A percentile compares a stretch with the other conserved stretches of the same genome.
Evolutionary conservation across 2,888 invertebrate species (phyloP).

Genomic region (Helicoverpa assulta): DNA sequence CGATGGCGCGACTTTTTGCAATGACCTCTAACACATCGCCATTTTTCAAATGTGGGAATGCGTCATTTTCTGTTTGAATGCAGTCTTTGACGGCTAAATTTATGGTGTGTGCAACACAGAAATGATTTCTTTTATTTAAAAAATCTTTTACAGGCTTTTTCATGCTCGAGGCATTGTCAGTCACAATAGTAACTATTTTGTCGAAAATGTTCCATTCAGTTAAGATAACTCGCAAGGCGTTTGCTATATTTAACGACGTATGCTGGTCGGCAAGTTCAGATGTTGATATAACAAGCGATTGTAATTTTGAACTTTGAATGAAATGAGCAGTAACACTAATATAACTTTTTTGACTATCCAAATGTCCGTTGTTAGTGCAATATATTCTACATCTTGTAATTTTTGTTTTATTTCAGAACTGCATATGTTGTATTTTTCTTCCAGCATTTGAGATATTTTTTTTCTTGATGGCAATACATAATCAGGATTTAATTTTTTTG

Average conservation of each 20-base stretch:
- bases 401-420: slow-evolving; percentile 25
- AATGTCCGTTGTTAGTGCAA: slow-evolving; percentile 13
- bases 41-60: slow-evolving; percentile 9
- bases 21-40: slow-evolving; percentile 9
- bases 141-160: slow-evolving; percentile 27
- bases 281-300: slow-evolving; percentile 20
- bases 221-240: slow-evolving; percentile 19
- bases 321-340: slow-evolving; percentile 21
- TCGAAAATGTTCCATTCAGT: slow-evolving; percentile 19
- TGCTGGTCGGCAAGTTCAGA: slow-evolving; percentile 25
- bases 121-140: slow-evolving; percentile 48
- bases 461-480: slow-evolving; percentile 31
- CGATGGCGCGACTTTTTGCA: slow-evolving; percentile 44
- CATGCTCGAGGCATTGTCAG: slow-evolving; percentile 19
- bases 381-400: slow-evolving; percentile 19
- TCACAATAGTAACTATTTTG: slow-evolving; percentile 30
- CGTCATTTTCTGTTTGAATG: slow-evolving; percentile 26
- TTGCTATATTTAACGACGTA: slow-evolving; percentile 31
- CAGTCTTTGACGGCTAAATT: slow-evolving; percentile 54
- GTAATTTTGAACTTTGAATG: slow-evolving; percentile 12
- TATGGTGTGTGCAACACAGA: slow-evolving; percentile 53
- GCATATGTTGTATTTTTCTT: slow-evolving; percentile 26
- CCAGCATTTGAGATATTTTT: slow-evolving; percentile 22
- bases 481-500: slow-evolving; percentile 29
- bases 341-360: slow-evolving; percentile 16